phyloP scores from a whole-genome alignment of 1,140 invertebrate species.

The Brachionus rubens region DNA sequence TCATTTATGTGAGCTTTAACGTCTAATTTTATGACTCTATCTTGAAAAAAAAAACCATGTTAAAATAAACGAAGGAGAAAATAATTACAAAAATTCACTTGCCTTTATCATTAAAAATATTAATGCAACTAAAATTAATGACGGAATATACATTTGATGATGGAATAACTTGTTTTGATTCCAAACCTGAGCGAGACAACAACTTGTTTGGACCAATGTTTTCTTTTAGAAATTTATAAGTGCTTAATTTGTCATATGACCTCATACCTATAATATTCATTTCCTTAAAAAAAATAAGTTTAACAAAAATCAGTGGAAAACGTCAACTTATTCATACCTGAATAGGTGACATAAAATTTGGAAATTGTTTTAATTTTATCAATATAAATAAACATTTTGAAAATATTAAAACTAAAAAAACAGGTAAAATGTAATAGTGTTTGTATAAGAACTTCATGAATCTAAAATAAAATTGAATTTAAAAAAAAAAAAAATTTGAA shows the following conservation, averaged over 20 bases:
- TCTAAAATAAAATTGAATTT: background rate
- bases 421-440: constrained; percentile 15
- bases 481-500: background rate
- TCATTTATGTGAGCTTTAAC: background rate
- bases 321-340: background rate
- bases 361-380: background rate
- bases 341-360: background rate
- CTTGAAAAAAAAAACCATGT: background rate
- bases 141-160: background rate
- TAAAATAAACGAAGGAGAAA: no score
- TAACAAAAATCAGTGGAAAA: background rate
- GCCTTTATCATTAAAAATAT: background rate
- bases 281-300: background rate
- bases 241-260: background rate
- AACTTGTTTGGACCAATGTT: background rate
- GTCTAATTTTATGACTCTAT: background rate
- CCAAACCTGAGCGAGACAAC: background rate
- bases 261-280: constrained; percentile 12
- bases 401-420: constrained; percentile 14
- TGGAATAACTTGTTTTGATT: background rate
- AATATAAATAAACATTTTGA: background rate
- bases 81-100: background rate
- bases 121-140: background rate
- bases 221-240: background rate
- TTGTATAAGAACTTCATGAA: constrained; percentile 14